Conservation (phyloP, 2,113 vertebrate species). For the Coreoperca whiteheadi region DNA sequence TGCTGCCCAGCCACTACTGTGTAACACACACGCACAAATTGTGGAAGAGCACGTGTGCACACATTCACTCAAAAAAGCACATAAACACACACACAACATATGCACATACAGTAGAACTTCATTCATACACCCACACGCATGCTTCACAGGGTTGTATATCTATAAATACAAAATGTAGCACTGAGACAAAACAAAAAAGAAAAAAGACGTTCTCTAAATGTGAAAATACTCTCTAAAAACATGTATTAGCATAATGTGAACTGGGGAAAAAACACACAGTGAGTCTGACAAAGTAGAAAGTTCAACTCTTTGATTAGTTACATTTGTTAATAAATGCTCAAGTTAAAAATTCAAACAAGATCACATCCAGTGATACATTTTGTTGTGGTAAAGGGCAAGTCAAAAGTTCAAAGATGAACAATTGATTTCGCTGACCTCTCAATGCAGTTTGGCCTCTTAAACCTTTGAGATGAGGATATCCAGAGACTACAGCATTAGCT, state of each 20-base stretch:
- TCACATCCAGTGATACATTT: not conserved
- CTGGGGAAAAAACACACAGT: not conserved
- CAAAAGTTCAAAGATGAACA: constrained; percentile 1
- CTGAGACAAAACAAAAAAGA: not conserved
- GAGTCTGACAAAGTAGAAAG: no score
- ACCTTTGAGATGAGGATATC: not conserved
- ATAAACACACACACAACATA: not conserved
- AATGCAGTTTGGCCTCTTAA: not conserved
- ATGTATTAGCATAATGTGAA: not conserved
- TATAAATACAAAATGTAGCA: no score
- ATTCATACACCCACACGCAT: not conserved
- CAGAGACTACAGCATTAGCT: not conserved
- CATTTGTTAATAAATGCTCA: not conserved
- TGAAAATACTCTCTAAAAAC: not conserved
- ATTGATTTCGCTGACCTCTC: not conserved
- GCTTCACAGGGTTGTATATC: not conserved
- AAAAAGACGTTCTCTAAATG: not conserved
- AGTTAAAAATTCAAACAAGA: not conserved
- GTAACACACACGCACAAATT: constrained; percentile 24
- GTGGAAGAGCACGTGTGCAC: not conserved
- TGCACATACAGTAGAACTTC: not conserved
- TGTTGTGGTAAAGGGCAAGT: not conserved
- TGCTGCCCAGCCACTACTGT: constrained; percentile 58
- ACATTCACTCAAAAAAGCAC: not conserved
- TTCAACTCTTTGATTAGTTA: not conserved